Percentiles rank a stretch among this genome's conserved stretches.
phyloP scores from a whole-genome alignment of 2,113 vertebrate species.

The Xiphorhynchus elegans region DNA sequence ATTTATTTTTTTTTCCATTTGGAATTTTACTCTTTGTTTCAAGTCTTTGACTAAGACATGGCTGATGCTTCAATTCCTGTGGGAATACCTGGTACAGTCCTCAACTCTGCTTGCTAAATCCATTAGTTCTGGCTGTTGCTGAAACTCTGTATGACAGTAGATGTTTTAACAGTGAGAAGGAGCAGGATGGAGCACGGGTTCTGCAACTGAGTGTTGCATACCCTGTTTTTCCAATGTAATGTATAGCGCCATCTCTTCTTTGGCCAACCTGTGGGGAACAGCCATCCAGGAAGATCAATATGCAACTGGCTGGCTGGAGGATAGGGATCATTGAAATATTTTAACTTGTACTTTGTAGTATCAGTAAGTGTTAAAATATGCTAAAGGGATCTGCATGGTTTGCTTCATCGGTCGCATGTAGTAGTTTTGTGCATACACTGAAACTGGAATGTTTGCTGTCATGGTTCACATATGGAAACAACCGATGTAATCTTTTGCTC shows the following conservation, averaged over 20 bases:
- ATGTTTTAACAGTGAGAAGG: not conserved
- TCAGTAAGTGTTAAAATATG: not conserved
- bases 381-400: not conserved
- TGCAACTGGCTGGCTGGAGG: not conserved
- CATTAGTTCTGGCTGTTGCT: not conserved
- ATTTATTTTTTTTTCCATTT: not conserved
- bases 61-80: not conserved
- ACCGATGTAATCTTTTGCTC: not conserved
- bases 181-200: accelerated
- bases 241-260: not conserved
- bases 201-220: accelerated
- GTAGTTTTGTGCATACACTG: not conserved
- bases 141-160: not conserved
- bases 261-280: not conserved
- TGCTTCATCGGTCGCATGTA: accelerated
- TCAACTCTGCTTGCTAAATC: not conserved
- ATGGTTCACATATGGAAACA: not conserved
- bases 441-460: not conserved
- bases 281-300: accelerated
- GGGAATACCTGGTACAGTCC: not conserved
- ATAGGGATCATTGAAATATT: not conserved
- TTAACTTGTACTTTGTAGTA: not conserved
- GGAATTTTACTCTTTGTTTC: not conserved
- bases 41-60: not conserved
- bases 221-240: not conserved